Conservation (phyloP, 2,888 invertebrate species). For the Micoletzkya japonica region DNA sequence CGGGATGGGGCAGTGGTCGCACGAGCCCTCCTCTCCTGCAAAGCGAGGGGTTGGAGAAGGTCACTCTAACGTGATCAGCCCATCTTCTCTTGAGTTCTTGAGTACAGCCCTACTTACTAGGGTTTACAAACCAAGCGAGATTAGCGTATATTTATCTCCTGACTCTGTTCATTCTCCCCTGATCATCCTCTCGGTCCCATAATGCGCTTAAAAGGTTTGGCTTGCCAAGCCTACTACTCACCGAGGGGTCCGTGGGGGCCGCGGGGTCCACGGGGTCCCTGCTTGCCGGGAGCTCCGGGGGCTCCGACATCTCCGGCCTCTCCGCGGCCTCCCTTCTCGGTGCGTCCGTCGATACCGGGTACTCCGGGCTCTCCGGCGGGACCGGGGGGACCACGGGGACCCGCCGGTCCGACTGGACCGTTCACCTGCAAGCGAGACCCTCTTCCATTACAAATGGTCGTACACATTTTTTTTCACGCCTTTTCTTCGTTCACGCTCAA, state of each 20-base stretch:
- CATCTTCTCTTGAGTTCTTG: not conserved
- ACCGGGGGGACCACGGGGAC: slow-evolving; percentile 57
- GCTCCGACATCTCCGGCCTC: slow-evolving; percentile 46
- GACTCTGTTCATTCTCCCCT: too few relatives aligned
- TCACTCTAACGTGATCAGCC: not conserved
- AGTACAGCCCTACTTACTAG: not conserved
- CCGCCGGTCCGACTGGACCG: slow-evolving; percentile 57
- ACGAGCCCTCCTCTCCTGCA: slow-evolving; percentile 59
- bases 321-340: slow-evolving; percentile 32
- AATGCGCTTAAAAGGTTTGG: too few relatives aligned
- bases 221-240: too few relatives aligned
- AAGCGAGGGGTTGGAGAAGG: not conserved
- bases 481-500: too few relatives aligned
- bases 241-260: slow-evolving; percentile 53
- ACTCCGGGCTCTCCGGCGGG: slow-evolving; percentile 56
- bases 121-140: not conserved
- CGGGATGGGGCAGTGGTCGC: slow-evolving; percentile 63
- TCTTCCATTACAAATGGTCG: not conserved
- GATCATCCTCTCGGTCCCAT: too few relatives aligned
- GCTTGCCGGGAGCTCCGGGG: slow-evolving; percentile 52
- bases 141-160: too few relatives aligned
- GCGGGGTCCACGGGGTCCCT: slow-evolving; percentile 54
- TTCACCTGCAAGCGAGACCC: slow-evolving; percentile 16
- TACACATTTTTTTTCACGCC: not conserved
- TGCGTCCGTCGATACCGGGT: slow-evolving; percentile 53